A percentile compares a stretch with the other conserved stretches of the same genome.
Conservation (phyloP, 2,888 invertebrate species). For the Conus canariensis region DNA sequence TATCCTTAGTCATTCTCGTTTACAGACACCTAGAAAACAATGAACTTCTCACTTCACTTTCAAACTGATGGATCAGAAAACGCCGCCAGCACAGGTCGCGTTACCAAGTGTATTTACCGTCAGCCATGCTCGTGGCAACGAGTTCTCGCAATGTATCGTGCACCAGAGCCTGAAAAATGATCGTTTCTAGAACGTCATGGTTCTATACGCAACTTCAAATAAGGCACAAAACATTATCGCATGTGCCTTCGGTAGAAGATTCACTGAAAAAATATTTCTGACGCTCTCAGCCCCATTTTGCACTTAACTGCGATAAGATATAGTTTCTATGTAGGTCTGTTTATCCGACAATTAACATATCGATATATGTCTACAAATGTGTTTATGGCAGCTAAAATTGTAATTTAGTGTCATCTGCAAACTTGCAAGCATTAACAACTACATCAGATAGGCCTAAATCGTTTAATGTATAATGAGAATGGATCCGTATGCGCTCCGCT, state of each 20-base stretch:
- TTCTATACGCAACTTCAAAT: background rate
- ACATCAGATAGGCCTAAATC: no score
- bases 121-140: constrained; percentile 54
- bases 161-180: background rate
- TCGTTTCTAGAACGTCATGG: background rate
- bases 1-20: no score
- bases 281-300: background rate
- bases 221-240: background rate
- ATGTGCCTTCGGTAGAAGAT: background rate
- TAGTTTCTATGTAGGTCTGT: no score
- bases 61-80: background rate
- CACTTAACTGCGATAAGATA: no score
- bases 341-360: no score
- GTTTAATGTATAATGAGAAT: no score
- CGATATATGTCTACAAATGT: no score
- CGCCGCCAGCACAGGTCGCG: background rate
- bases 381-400: no score
- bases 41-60: background rate
- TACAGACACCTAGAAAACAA: no score
- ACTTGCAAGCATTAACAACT: no score
- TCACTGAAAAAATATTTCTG: background rate
- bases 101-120: constrained; percentile 33
- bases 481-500: no score
- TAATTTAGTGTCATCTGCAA: no score
- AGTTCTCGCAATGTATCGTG: constrained; percentile 50